Base-by-base conservation (phyloP, 2,888 invertebrate species). In the Fragum fragum region DNA sequence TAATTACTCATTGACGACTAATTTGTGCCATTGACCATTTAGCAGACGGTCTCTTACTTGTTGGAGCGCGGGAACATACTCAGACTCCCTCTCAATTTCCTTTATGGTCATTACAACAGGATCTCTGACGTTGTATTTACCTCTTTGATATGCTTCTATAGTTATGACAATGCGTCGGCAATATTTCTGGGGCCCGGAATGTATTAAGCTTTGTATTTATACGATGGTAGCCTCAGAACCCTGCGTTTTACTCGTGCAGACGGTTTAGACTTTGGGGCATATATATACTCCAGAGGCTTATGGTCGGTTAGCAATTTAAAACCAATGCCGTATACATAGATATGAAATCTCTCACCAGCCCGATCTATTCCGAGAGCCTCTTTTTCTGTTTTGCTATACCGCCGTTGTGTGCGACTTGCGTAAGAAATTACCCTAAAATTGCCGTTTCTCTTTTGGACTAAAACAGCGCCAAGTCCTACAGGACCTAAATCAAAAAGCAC, bases 301-400 rank as follows among this genome's bases (percentile, higher is more conserved):
- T 90, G 90, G 61, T 90, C 91, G 0, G 88, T 90, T 21, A 91
- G n/a, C 14, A 86, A 55, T 61, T 83, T 75, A 61, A 86, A 83
- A 0, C 72, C 53, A 26, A 26, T 77, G 9, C 91, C 91, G 26
- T 77, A 81, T 1, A 91, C 61, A 32, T 82, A 90, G 18, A 81
- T 9, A 26, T 87, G 77, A 57, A 89, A 90, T 7, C 87, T 78
- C 63, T 90, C 89, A 72, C 87, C 88, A 5, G 87, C 87, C 90
- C 90, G 89, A 11, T 74, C 81, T 0, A 83, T n/a, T 0, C 42
- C 81, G 0, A 86, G 74, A 9, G 83, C 86, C 29, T 85, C 86
- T 68, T 71, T 76, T 32, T 88, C 88, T 0, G 84, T 85, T 28
- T 82, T 86, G 1, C 73, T 81, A 57, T 85, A 85, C 23, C 79